A percentile compares a stretch with the other conserved stretches of the same genome.
Conservation (phyloP, 1,140 invertebrate species). For the Adelges cooleyi region DNA sequence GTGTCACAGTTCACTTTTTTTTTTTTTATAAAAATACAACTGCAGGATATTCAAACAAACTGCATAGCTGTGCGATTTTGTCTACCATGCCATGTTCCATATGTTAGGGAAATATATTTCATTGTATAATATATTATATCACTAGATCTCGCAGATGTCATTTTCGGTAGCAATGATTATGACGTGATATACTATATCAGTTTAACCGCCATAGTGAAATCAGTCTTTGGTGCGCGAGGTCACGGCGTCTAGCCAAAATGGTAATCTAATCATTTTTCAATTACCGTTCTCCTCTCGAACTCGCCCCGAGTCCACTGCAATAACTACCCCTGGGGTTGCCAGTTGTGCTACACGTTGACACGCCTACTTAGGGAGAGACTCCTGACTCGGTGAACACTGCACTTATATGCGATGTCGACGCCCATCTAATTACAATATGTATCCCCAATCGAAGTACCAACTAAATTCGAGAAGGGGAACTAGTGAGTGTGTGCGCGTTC, state of each 20-base stretch:
- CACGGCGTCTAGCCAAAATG: not conserved
- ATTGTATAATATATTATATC: no score
- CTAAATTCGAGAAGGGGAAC: not conserved
- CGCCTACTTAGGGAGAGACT: slow-evolving; percentile 4
- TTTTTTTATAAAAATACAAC: no score
- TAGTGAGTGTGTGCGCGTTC: no score
- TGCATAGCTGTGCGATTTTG: no score
- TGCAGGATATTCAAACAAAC: no score
- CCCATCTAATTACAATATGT: slow-evolving; percentile 22
- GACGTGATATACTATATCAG: no score
- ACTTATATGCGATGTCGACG: not conserved
- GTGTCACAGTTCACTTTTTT: no score
- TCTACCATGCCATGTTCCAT: no score
- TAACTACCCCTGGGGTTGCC: not conserved
- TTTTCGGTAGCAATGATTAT: no score
- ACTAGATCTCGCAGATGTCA: no score
- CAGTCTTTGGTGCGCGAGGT: not conserved
- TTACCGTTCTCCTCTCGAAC: slow-evolving; percentile 6
- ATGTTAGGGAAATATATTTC: no score
- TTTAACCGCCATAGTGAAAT: not conserved
- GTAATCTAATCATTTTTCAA: slow-evolving; percentile 22
- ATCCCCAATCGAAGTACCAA: slow-evolving; percentile 16
- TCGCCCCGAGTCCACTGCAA: not conserved
- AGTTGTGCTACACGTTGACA: not conserved
- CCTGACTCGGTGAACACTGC: not conserved